phyloP scores from a whole-genome alignment of 2,888 invertebrate species.

The Eupithecia subumbrata region DNA sequence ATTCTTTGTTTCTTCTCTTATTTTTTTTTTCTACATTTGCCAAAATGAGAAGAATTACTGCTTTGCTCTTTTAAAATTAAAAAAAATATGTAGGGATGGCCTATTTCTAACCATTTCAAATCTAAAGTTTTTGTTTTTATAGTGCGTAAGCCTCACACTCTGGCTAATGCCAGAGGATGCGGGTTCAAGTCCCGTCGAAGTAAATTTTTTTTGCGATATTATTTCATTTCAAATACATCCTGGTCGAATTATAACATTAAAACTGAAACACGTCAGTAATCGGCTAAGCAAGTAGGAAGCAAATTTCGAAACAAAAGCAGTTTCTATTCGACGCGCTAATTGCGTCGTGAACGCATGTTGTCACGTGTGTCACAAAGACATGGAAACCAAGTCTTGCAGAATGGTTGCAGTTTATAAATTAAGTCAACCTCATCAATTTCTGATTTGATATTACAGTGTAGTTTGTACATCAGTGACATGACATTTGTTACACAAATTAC shows the following conservation, averaged over 20 bases:
- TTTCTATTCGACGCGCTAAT: conserved; percentile 20
- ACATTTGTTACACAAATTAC: conserved; percentile 28
- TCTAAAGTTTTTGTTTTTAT: too few relatives aligned
- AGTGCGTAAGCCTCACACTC: too few relatives aligned
- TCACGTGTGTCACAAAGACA: conserved; percentile 2
- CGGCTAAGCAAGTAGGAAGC: conserved; percentile 10
- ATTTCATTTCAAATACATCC: background rate
- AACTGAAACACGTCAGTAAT: conserved; percentile 3
- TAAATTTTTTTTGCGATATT: too few relatives aligned
- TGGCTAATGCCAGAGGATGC: too few relatives aligned
- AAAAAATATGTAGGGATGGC: too few relatives aligned
- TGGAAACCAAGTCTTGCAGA: background rate
- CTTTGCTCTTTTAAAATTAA: background rate
- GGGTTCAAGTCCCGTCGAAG: too few relatives aligned
- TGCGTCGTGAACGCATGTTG: conserved; percentile 24
- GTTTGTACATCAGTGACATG: conserved; percentile 21
- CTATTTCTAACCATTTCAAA: background rate
- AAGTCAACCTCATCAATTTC: conserved; percentile 30
- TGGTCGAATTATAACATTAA: background rate
- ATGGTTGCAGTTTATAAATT: conserved; percentile 26
- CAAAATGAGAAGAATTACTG: too few relatives aligned
- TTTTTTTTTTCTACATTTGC: too few relatives aligned
- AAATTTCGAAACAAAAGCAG: conserved; percentile 15
- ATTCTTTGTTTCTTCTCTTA: too few relatives aligned
- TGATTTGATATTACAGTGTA: conserved; percentile 27